phyloP scores from a whole-genome alignment of 1,140 invertebrate species.

The Gryllus bimaculatus region DNA sequence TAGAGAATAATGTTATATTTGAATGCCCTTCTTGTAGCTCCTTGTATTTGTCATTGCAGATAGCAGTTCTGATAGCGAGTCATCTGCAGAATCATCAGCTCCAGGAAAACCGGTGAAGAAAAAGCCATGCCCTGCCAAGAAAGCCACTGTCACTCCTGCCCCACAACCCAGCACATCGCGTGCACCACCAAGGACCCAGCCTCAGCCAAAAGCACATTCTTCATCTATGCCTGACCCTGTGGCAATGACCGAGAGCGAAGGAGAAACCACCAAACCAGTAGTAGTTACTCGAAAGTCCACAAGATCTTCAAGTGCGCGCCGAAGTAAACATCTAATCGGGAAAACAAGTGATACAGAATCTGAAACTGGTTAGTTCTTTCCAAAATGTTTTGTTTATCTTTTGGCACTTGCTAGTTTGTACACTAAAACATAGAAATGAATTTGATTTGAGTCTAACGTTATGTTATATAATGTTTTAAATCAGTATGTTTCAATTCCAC shows the following conservation, averaged over 20 bases:
- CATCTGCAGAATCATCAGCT: slow-evolving; percentile 27
- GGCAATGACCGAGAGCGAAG: slow-evolving; percentile 19
- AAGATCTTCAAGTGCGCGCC: slow-evolving; percentile 42
- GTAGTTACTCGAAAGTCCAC: slow-evolving; percentile 42
- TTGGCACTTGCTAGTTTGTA: no score
- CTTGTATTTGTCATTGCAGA: slow-evolving; percentile 24
- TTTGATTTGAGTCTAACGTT: no score
- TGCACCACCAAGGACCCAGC: neutral
- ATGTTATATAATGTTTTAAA: no score
- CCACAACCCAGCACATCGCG: neutral
- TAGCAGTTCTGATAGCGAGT: slow-evolving; percentile 39
- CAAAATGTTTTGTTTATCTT: no score
- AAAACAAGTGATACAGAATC: slow-evolving; percentile 43
- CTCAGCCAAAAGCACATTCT: neutral
- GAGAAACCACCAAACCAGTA: slow-evolving; percentile 23
- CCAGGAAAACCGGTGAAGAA: slow-evolving; percentile 26
- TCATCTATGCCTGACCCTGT: slow-evolving; percentile 6
- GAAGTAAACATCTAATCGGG: slow-evolving; percentile 43
- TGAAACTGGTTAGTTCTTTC: slow-evolving; percentile 34
- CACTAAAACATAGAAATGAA: no score
- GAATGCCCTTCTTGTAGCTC: no score
- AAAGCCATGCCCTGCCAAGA: slow-evolving; percentile 14
- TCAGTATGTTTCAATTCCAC: no score
- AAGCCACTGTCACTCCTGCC: slow-evolving; percentile 9
- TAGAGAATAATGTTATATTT: no score